phyloP scores from a whole-genome alignment of 2,113 vertebrate species.

The human region DNA sequence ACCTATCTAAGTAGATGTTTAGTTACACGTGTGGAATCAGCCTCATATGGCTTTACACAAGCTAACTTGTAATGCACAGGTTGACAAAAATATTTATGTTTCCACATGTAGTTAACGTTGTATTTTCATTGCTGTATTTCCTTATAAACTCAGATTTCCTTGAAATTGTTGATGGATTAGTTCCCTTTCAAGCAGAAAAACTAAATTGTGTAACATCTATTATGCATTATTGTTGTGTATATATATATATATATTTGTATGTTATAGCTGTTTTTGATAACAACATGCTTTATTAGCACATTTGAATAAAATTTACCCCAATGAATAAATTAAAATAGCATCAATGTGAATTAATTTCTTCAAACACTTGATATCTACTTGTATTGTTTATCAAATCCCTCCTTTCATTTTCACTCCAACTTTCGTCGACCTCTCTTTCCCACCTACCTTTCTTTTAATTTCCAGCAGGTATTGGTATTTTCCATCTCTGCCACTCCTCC shows the following conservation, averaged over 20 bases:
- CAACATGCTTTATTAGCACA: not conserved
- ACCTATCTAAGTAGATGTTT: not conserved
- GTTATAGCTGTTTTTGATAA: not conserved
- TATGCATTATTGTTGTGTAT: not conserved
- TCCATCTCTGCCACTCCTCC: not conserved
- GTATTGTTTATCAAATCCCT: not conserved
- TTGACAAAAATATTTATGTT: not conserved
- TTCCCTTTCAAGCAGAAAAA: not conserved
- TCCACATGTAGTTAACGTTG: not conserved
- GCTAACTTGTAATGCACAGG: not conserved
- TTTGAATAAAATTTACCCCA: not conserved
- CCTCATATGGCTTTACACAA: not conserved
- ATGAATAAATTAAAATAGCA: not conserved
- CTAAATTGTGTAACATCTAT: not conserved
- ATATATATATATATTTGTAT: not conserved
- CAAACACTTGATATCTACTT: not conserved
- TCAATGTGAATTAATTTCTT: not conserved
- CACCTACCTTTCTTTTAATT: not conserved
- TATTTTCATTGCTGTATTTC: not conserved
- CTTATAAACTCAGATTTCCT: not conserved
- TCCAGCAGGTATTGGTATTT: not conserved
- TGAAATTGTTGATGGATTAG: not conserved
- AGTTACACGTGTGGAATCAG: not conserved
- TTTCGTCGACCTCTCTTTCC: not conserved
- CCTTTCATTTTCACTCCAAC: not conserved